Percentiles rank a stretch among this genome's conserved stretches.
phyloP scores from a whole-genome alignment of 2,797 vertebrate genomes.

The Aplochiton taeniatus region DNA sequence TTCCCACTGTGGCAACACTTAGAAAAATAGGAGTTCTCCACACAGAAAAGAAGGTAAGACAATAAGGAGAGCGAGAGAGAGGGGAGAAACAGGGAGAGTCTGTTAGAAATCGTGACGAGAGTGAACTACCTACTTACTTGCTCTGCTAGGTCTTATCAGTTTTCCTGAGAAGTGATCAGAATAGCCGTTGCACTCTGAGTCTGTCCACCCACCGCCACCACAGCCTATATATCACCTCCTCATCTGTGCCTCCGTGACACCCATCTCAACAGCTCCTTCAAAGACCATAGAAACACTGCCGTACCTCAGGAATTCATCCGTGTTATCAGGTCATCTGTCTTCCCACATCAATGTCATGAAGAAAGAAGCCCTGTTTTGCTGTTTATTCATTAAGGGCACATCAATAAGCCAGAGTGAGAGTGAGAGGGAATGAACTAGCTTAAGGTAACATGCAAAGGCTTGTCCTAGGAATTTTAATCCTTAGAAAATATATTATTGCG shows the following conservation, averaged over 20 bases:
- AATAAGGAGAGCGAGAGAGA: conserved; percentile 17
- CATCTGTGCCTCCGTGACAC: conserved; percentile 59
- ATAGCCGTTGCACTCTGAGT: conserved; percentile 54
- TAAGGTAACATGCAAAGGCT: no score
- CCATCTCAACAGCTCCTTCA: conserved; percentile 54
- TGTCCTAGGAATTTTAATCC: no score
- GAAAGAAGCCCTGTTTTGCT: neutral
- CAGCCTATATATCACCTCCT: conserved; percentile 65
- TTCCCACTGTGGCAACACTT: conserved; percentile 28
- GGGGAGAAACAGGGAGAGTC: neutral
- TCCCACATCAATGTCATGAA: conserved; percentile 1
- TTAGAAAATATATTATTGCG: no score
- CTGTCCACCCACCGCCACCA: conserved; percentile 29
- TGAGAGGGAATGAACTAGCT: no score
- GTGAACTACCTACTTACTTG: conserved; percentile 52
- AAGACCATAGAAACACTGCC: conserved; percentile 62
- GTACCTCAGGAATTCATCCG: conserved; percentile 46
- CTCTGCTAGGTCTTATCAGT: conserved; percentile 42
- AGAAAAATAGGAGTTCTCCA: conserved; percentile 27
- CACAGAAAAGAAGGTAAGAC: conserved; percentile 21
- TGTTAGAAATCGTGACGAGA: neutral
- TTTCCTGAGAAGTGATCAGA: conserved; percentile 37
- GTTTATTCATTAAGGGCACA: neutral
- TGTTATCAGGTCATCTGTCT: conserved; percentile 34
- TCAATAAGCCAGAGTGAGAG: no score